Base-by-base conservation (phyloP, 2,113 vertebrate species). In the Pitta sordida region DNA sequence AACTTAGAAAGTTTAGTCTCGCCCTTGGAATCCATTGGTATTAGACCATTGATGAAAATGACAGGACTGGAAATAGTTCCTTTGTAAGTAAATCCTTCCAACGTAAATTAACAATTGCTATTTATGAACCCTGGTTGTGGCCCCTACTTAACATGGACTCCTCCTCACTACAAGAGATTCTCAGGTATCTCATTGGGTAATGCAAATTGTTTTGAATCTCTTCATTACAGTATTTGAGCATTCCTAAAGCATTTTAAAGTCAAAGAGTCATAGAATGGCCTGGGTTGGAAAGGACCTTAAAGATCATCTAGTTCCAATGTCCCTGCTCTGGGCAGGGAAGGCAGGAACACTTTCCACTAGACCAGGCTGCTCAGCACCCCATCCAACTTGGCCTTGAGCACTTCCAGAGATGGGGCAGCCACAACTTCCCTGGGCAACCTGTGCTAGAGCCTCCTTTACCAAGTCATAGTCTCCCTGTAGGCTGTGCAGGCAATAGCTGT, bases 11-110 rank as follows among this genome's bases (percentile, higher is more conserved):
- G 27, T 65, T 90, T 55, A 67, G 69, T 91, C 59, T 83, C 80
- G 70, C 71, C 51, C 67, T 70, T 77, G 48, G 55, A 95, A 36
- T 48, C 78, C 15, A 1, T 2, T 67, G 59, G 59, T 39, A 90
- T 90, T 73, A 91, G 39, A 68, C 36, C n/a, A 52, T 58, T 60
- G 79, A 80, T 39, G 55, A 92, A 87, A 96, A 87, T 7, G 19
- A 89, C 51, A 89, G 34, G 73, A 69, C 41, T 90, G 55, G 65
- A 93, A 92, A 70, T 36, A 95, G 55, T 21, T 91, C 70, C 67
- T 92, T 80, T 91, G 39, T 67, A 92, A 86, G 15, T 67, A 91
- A 92, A 91, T 44, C 71, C 81, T 90, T 73, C 46, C 59, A 90
- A 49, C 19, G 39, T 85, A 69, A 76, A 83, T 48, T 82, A 85